Percentiles rank a stretch among this genome's conserved stretches.
Evolutionary conservation across 2,888 invertebrate genomes (phyloP).

Genomic region (Drosophila emarginata): DNA sequence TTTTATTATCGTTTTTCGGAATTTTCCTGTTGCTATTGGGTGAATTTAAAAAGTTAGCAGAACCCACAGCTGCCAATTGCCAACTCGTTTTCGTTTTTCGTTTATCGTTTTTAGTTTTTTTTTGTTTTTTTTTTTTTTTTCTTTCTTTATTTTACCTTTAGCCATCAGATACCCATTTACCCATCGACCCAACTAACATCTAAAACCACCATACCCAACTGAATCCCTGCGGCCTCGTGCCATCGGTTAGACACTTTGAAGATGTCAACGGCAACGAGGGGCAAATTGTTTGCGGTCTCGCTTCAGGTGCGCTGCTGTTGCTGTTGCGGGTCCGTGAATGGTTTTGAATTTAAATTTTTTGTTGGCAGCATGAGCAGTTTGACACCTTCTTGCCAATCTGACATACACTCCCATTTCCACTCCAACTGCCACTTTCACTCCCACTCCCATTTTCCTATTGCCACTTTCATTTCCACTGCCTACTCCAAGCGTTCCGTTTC

Average conservation of each 20-base stretch:
- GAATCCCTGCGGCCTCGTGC: background rate
- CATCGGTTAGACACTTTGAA: constrained; percentile 52
- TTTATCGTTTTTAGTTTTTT: constrained; percentile 10
- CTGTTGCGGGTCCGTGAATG: constrained; percentile 20
- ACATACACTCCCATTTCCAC: background rate
- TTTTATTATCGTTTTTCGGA: no score
- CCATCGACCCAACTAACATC: background rate
- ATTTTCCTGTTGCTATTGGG: constrained; percentile 23
- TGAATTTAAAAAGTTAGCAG: no score
- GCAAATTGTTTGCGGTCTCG: constrained; percentile 52
- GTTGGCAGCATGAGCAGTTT: constrained; percentile 4
- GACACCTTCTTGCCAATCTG: constrained; percentile 7
- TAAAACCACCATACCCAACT: background rate
- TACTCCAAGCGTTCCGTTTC: background rate
- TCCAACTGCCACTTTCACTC: no score
- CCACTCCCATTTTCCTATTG: no score
- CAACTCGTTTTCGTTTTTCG: constrained; percentile 29
- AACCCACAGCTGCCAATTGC: constrained; percentile 39
- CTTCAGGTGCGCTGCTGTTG: constrained; percentile 21
- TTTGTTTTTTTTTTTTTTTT: background rate
- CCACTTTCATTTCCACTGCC: background rate
- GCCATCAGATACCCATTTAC: background rate
- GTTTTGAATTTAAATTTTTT: constrained; percentile 51
- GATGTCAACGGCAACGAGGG: constrained; percentile 37
- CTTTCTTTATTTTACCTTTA: no score